Conservation (phyloP, 2,797 vertebrate genomes). For the Decapterus maruadsi region DNA sequence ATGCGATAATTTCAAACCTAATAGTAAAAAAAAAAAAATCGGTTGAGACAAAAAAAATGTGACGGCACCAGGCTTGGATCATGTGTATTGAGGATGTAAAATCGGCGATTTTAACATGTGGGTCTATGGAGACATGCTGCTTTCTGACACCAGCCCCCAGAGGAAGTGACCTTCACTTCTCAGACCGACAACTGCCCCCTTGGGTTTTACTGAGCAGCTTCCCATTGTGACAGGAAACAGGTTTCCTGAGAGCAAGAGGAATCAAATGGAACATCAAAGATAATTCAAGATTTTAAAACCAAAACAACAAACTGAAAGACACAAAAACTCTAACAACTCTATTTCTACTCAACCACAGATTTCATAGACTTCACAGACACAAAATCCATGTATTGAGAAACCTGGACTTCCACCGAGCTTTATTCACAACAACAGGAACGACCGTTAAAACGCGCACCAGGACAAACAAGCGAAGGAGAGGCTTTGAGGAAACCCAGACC, state of each 20-base stretch:
- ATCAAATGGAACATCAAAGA: not conserved
- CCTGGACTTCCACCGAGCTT: conserved; percentile 33
- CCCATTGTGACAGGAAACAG: not conserved
- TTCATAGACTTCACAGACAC: not conserved
- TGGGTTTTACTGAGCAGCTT: too few species aligned
- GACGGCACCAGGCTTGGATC: too few species aligned
- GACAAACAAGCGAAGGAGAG: conserved; percentile 46
- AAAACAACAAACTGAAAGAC: not conserved
- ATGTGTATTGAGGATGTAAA: too few species aligned
- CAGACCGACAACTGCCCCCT: too few species aligned
- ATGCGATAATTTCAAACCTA: too few species aligned
- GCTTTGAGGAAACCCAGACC: conserved; percentile 76
- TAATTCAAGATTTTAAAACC: not conserved
- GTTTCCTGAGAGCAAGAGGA: not conserved
- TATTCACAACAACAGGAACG: conserved; percentile 56
- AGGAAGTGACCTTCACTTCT: too few species aligned
- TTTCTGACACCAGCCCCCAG: too few species aligned
- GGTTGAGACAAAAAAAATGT: too few species aligned
- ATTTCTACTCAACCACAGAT: not conserved
- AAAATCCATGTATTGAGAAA: conserved; percentile 6
- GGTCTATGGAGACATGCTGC: too few species aligned
- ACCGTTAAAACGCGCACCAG: conserved; percentile 73
- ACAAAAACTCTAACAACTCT: too few species aligned
- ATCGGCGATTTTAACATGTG: too few species aligned
- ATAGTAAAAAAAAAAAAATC: too few species aligned